Evolutionary conservation across 2,888 invertebrate species (phyloP).

Genomic region (Schizotus pectinicornis): DNA sequence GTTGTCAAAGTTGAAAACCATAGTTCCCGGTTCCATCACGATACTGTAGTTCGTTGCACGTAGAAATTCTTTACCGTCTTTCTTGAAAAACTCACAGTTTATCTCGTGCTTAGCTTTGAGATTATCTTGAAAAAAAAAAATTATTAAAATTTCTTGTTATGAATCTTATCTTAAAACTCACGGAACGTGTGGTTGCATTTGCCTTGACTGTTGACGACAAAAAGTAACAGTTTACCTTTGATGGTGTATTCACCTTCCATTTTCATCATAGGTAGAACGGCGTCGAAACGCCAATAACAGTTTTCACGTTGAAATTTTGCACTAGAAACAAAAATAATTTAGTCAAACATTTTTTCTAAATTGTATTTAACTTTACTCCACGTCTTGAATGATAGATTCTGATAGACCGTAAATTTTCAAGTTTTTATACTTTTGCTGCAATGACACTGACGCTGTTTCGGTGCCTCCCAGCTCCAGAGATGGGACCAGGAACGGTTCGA

Average conservation of each 20-base stretch:
- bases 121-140: conserved; percentile 34
- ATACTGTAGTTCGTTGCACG: conserved; percentile 53
- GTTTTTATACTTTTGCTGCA: conserved; percentile 69
- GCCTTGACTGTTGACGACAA: conserved; percentile 73
- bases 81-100: conserved; percentile 40
- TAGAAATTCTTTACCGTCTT: conserved; percentile 40
- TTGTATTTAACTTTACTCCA: conserved; percentile 12
- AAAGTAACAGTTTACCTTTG: conserved; percentile 68
- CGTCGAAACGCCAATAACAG: conserved; percentile 59
- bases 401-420: conserved; percentile 67
- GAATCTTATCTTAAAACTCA: conserved; percentile 46
- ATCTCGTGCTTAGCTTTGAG: conserved; percentile 30
- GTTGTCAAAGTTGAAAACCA: conserved; percentile 38
- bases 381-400: neutral
- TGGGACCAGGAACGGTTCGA: conserved; percentile 69
- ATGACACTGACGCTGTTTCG: conserved; percentile 60
- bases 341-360: neutral
- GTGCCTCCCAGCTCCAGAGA: conserved; percentile 64
- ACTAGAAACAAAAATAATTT: conserved; percentile 49
- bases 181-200: conserved; percentile 70
- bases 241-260: conserved; percentile 72
- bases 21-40: conserved; percentile 63
- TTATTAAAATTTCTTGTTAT: neutral
- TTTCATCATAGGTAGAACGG: conserved; percentile 63
- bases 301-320: conserved; percentile 60